Evolutionary conservation across 2,113 vertebrate species (phyloP).

Genomic region (Xyliphius kryptos): DNA sequence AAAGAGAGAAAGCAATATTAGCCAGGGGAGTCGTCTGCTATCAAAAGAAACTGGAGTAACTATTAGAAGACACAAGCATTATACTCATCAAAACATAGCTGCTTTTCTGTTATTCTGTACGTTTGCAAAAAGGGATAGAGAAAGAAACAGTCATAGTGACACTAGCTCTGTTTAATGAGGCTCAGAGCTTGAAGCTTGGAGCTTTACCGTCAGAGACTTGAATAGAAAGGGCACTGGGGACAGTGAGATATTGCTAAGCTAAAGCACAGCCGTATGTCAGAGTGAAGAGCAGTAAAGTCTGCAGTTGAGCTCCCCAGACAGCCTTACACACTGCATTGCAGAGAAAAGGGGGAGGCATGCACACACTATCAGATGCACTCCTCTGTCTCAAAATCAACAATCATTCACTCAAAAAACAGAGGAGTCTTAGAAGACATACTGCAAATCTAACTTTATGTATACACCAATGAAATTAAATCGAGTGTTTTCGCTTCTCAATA

Average conservation of each 20-base stretch:
- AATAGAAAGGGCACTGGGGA: conserved; percentile 33
- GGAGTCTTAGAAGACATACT: conserved; percentile 24
- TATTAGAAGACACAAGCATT: conserved; percentile 7
- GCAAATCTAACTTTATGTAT: too few species aligned
- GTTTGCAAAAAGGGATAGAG: too few species aligned
- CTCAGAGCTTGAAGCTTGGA: conserved; percentile 12
- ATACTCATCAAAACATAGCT: too few species aligned
- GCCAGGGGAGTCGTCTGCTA: not conserved
- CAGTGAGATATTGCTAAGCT: conserved; percentile 28
- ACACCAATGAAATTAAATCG: too few species aligned
- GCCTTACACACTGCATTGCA: conserved; percentile 48
- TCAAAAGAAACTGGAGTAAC: too few species aligned
- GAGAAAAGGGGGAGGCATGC: conserved; percentile 34
- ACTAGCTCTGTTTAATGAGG: not conserved
- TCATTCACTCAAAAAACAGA: conserved; percentile 25
- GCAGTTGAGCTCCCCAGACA: conserved; percentile 38
- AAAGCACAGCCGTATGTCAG: conserved; percentile 15
- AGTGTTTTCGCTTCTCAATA: too few species aligned
- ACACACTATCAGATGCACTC: conserved; percentile 17
- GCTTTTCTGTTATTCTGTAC: not conserved
- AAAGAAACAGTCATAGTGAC: conserved; percentile 24
- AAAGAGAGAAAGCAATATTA: conserved; percentile 15
- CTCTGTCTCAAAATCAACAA: too few species aligned
- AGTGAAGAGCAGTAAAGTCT: conserved; percentile 19
- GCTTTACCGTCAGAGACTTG: conserved; percentile 15